Conservation (phyloP, 2,113 vertebrate genomes). For the Platysteira castanea region DNA sequence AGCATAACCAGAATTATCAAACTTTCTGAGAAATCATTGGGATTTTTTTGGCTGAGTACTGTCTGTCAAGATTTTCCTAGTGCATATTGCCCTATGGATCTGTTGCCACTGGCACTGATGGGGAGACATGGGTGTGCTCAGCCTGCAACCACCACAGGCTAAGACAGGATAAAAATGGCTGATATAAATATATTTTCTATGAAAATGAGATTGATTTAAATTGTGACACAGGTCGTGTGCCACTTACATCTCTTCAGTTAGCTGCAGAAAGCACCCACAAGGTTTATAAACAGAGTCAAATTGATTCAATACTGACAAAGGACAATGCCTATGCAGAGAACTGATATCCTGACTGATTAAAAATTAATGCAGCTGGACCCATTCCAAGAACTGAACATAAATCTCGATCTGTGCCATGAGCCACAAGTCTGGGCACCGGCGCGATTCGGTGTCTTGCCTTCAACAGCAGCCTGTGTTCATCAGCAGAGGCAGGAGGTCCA, state of each 20-base stretch:
- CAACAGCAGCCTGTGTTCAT: neutral
- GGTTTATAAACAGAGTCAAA: neutral
- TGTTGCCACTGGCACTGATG: neutral
- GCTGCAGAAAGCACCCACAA: neutral
- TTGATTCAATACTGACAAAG: neutral
- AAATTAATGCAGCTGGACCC: neutral
- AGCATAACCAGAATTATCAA: neutral
- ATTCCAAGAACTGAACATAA: neutral
- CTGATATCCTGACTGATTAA: neutral
- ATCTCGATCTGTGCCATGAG: neutral
- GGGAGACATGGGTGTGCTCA: neutral
- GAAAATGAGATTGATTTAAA: neutral
- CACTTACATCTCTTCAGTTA: neutral
- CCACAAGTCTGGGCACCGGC: neutral
- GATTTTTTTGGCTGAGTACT: rapidly evolving
- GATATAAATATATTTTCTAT: neutral
- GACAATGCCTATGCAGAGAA: neutral
- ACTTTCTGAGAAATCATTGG: neutral
- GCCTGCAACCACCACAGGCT: neutral
- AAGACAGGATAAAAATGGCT: neutral
- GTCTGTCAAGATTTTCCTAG: neutral
- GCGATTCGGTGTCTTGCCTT: neutral
- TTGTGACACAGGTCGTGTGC: rapidly evolving
- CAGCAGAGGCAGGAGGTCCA: neutral
- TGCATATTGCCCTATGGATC: neutral